These are phyloP conservation scores for Ochropleura plecta DNA, from an alignment of 2,888 invertebrate genomes.

Conservation along the genomic window DNA sequence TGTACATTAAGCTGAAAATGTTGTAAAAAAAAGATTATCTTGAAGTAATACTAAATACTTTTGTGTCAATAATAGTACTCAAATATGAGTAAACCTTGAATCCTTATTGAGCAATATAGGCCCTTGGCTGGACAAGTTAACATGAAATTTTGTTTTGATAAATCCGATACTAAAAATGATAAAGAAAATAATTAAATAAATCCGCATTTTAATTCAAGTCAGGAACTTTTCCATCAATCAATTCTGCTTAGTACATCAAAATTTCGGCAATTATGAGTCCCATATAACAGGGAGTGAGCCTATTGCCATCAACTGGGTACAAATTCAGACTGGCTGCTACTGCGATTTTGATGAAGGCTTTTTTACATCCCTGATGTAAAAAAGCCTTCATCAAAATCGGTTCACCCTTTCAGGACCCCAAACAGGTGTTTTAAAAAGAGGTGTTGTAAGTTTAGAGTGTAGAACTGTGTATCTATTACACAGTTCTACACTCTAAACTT, in stretches of 20 bases:
- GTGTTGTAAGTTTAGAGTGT: too few relatives aligned
- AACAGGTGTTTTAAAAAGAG: too few relatives aligned
- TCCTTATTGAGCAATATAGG: conserved; percentile 8
- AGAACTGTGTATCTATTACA: too few relatives aligned
- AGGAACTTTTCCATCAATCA: not conserved
- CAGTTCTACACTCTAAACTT: too few relatives aligned
- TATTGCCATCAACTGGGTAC: not conserved
- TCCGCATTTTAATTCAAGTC: not conserved
- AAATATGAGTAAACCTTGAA: conserved; percentile 32
- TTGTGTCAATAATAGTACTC: not conserved
- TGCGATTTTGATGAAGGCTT: too few relatives aligned
- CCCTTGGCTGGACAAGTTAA: not conserved
- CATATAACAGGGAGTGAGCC: not conserved
- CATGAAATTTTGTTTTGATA: not conserved
- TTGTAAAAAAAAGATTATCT: not conserved
- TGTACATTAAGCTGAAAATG: not conserved
- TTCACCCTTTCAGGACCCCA: too few relatives aligned
- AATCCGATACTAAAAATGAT: too few relatives aligned
- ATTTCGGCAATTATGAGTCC: not conserved
- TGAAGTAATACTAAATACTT: too few relatives aligned
- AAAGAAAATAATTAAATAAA: too few relatives aligned
- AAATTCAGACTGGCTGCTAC: not conserved
- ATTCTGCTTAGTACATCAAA: too few relatives aligned
- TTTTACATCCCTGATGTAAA: too few relatives aligned
- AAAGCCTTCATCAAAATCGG: too few relatives aligned